These are phyloP conservation scores for Polypedilum pembai DNA, from an alignment of 1,140 invertebrate genomes.

Conservation along the genomic window DNA sequence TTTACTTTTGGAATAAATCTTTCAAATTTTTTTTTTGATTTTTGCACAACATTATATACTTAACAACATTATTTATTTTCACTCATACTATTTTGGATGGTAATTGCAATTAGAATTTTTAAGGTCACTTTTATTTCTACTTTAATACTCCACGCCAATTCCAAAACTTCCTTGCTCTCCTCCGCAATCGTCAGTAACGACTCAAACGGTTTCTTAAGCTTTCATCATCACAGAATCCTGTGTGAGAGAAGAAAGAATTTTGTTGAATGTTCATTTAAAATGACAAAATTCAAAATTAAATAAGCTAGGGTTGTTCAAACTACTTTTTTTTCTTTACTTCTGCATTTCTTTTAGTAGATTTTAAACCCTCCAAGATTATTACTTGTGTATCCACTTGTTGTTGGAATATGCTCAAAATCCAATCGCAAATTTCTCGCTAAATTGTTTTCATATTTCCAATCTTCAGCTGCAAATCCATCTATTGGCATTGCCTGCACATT, in stretches of 20 bases:
- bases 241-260: background rate
- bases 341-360: too few relatives aligned
- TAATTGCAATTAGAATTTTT: background rate
- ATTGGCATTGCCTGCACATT: background rate
- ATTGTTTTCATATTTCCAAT: conserved; percentile 9
- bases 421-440: conserved; percentile 8
- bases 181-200: background rate
- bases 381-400: conserved; percentile 9
- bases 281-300: too few relatives aligned
- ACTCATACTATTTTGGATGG: conserved; percentile 17
- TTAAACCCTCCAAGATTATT: background rate
- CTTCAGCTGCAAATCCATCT: background rate
- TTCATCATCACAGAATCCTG: conserved; percentile 25
- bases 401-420: conserved; percentile 19
- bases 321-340: too few relatives aligned
- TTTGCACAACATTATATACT: background rate
- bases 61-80: background rate
- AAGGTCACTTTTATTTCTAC: background rate
- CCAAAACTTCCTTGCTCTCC: background rate
- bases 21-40: background rate
- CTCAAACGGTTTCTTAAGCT: background rate
- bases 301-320: too few relatives aligned
- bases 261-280: background rate
- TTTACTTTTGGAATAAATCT: too few relatives aligned
- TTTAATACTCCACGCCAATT: background rate